These are phyloP conservation scores for Cephalotes varians DNA, from an alignment of 2,888 invertebrate genomes.

Conservation along the genomic window DNA sequence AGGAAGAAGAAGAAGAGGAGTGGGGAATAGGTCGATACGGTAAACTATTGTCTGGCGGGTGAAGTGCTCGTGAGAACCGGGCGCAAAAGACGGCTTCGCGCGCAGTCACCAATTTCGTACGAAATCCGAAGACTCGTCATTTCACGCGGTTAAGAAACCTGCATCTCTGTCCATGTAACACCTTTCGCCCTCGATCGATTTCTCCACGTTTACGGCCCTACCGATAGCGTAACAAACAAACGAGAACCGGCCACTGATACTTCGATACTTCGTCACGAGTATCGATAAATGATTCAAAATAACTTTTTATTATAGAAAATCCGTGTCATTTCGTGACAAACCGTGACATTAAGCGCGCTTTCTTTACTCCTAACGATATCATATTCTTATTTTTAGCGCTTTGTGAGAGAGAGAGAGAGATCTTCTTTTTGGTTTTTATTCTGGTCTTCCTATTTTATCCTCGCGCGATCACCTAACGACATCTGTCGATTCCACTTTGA, in stretches of 20 bases:
- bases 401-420: no score
- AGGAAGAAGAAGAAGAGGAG: slow-evolving; percentile 51
- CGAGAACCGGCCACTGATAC: not conserved
- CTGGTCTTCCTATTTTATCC: not conserved
- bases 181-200: slow-evolving; percentile 66
- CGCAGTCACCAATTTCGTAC: slow-evolving; percentile 70
- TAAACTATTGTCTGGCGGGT: slow-evolving; percentile 82
- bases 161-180: slow-evolving; percentile 53
- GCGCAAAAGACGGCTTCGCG: slow-evolving; percentile 75
- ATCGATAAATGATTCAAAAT: slow-evolving; percentile 5
- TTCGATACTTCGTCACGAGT: not conserved
- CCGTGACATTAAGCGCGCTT: not conserved
- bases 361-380: not conserved
- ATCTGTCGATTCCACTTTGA: not conserved
- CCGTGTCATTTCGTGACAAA: not conserved
- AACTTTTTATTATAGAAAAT: not conserved
- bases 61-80: slow-evolving; percentile 79
- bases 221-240: slow-evolving; percentile 36
- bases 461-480: not conserved
- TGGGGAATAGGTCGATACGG: slow-evolving; percentile 81
- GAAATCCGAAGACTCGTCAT: slow-evolving; percentile 66
- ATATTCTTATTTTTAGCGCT: not conserved
- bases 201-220: not conserved
- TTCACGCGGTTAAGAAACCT: slow-evolving; percentile 57
- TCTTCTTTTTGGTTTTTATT: not conserved